A percentile compares a stretch with the other conserved stretches of the same genome.
These are phyloP conservation scores for Lithobates sylvaticus DNA, from an alignment of 2,797 vertebrate genomes.

Conservation along the genomic window DNA sequence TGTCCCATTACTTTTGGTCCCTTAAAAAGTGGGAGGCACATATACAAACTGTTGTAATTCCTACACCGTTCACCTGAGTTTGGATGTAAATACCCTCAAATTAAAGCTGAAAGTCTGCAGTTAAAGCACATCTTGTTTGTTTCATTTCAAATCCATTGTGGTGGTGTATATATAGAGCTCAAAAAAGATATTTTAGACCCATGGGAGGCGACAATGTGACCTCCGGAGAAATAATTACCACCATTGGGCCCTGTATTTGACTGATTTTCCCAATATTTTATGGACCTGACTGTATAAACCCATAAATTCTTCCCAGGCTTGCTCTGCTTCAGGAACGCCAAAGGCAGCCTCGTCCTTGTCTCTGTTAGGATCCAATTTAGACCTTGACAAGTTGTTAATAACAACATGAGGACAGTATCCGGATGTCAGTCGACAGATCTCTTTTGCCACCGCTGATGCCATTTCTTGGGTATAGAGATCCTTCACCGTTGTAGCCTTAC, in stretches of 20 bases:
- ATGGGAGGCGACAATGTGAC: constrained; percentile 67
- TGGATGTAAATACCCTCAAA: no score
- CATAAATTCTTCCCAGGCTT: constrained; percentile 70
- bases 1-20: no score
- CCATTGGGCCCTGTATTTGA: constrained; percentile 68
- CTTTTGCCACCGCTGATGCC: constrained; percentile 65
- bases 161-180: no score
- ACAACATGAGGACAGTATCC: constrained; percentile 67
- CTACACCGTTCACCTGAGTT: no score
- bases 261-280: no score
- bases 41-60: no score
- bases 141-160: no score
- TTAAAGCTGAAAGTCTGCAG: no score
- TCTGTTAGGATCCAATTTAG: constrained; percentile 72
- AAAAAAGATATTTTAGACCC: constrained; percentile 65
- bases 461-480: constrained; percentile 68
- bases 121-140: no score
- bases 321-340: constrained; percentile 66
- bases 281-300: no score
- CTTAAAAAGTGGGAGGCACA: no score
- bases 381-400: constrained; percentile 68
- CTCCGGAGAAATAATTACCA: constrained; percentile 68
- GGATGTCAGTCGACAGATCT: constrained; percentile 64
- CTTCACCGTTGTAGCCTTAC: constrained; percentile 66
- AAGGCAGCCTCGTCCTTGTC: constrained; percentile 67